Percentiles rank a stretch among this genome's conserved stretches.
phyloP scores from a whole-genome alignment of 1,140 invertebrate species.

The Drosophila elegans region DNA sequence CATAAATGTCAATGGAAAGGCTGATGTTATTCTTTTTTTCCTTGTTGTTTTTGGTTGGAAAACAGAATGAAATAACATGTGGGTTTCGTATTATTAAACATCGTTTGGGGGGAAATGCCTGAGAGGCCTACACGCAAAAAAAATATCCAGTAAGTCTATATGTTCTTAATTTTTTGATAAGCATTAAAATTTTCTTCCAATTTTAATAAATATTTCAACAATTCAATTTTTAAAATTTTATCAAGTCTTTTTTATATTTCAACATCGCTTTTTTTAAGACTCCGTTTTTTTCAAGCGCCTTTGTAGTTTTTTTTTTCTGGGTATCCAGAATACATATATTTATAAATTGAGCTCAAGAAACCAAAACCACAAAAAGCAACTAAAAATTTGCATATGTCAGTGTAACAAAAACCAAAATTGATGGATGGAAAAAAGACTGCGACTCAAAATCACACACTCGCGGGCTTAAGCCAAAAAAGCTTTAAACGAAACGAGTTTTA shows the following conservation, averaged over 20 bases:
- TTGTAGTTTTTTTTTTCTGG: constrained; percentile 19
- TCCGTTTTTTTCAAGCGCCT: background rate
- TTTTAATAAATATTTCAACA: too few species aligned
- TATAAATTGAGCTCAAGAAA: constrained; percentile 29
- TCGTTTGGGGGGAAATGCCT: constrained; percentile 21
- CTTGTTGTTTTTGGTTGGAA: constrained; percentile 14
- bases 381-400: constrained; percentile 39
- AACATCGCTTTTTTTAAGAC: too few species aligned
- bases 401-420: constrained; percentile 42
- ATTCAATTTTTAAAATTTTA: too few species aligned
- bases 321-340: constrained; percentile 40
- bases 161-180: too few species aligned
- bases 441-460: constrained; percentile 20
- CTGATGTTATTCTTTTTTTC: constrained; percentile 26
- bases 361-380: constrained; percentile 20
- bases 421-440: constrained; percentile 28
- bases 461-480: constrained; percentile 23
- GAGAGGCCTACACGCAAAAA: constrained; percentile 11
- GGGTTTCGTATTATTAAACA: constrained; percentile 12
- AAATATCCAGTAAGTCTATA: background rate
- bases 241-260: too few species aligned
- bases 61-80: constrained; percentile 53
- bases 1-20: constrained; percentile 78
- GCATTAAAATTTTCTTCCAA: too few species aligned
- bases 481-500: constrained; percentile 61